phyloP scores from a whole-genome alignment of 2,797 vertebrate genomes.

The Eulemur mongoz region DNA sequence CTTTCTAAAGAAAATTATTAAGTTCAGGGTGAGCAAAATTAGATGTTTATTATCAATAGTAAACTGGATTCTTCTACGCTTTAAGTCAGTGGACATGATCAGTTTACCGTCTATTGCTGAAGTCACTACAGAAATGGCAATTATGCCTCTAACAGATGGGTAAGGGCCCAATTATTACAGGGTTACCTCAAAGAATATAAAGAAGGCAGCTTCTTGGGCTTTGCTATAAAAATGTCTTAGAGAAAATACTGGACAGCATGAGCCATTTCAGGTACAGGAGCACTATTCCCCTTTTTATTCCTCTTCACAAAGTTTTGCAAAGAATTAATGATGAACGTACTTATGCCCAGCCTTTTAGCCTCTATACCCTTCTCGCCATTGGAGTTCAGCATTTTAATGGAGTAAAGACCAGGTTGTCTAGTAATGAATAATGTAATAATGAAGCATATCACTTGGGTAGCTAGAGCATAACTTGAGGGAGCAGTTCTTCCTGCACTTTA shows the following conservation, averaged over 20 bases:
- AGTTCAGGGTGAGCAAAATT: background rate
- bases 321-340: background rate
- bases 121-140: background rate
- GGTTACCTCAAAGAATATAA: slow-evolving; percentile 16
- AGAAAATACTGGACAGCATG: background rate
- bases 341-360: background rate
- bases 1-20: slow-evolving; percentile 37
- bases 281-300: background rate
- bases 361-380: background rate
- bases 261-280: background rate
- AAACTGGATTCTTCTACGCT: background rate
- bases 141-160: background rate
- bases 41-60: background rate
- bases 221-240: slow-evolving; percentile 11
- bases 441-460: background rate
- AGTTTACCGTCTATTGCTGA: background rate
- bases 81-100: background rate
- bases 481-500: background rate
- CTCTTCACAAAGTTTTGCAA: slow-evolving; percentile 15
- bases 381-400: background rate
- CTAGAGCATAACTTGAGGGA: background rate
- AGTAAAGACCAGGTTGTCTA: background rate
- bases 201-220: background rate
- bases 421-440: background rate
- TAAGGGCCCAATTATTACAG: slow-evolving; percentile 7